These are phyloP conservation scores for Diadromus collaris DNA, from an alignment of 2,888 invertebrate species.

Conservation along the genomic window DNA sequence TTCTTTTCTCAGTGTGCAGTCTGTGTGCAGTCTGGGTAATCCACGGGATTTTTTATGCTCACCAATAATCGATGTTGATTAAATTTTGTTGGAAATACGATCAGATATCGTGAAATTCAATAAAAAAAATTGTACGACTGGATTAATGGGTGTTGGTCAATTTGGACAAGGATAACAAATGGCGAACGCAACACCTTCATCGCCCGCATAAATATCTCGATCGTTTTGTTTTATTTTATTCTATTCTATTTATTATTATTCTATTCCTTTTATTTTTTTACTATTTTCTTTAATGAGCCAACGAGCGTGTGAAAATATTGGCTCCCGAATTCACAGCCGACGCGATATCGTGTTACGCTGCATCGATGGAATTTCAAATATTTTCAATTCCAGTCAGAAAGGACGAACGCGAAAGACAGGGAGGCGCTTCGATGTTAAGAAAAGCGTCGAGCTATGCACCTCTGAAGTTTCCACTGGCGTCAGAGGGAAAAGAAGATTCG, in stretches of 20 bases:
- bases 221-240: conserved; percentile 43
- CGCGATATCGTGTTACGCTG: conserved; percentile 64
- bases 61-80: background rate
- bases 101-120: background rate
- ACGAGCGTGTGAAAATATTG: conserved; percentile 23
- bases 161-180: background rate
- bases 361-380: conserved; percentile 70
- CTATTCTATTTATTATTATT: too few relatives aligned
- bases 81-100: background rate
- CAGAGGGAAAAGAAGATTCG: conserved; percentile 2
- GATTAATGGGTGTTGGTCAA: background rate
- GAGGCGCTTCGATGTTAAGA: background rate
- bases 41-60: too few relatives aligned
- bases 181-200: background rate
- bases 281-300: conserved; percentile 43
- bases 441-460: background rate
- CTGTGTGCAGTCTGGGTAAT: too few relatives aligned
- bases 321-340: conserved; percentile 58
- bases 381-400: conserved; percentile 65
- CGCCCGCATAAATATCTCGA: background rate
- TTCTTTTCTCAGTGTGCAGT: too few relatives aligned
- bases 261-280: too few relatives aligned
- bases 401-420: conserved; percentile 10
- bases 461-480: background rate
- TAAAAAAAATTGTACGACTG: background rate